Evolutionary conservation across 2,113 vertebrate genomes (phyloP).

Genomic region (Butastur rufipennis): DNA sequence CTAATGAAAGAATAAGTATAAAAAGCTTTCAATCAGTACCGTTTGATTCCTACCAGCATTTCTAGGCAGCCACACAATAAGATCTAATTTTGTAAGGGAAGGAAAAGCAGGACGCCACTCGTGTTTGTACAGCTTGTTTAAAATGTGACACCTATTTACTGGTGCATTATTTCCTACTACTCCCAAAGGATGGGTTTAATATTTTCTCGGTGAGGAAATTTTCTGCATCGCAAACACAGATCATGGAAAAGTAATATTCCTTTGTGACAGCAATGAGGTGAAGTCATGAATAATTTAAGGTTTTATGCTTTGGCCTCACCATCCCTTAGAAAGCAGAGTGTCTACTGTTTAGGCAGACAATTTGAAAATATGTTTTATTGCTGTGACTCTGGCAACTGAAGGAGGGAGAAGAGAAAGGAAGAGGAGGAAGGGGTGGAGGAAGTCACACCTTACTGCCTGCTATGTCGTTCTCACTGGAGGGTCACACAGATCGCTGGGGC

Average conservation of each 20-base stretch:
- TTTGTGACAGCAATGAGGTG: slow-evolving; percentile 7
- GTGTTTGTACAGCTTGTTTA: not conserved
- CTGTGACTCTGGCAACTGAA: not conserved
- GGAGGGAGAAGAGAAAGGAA: not conserved
- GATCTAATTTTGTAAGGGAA: not conserved
- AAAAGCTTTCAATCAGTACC: not conserved
- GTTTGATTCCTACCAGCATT: not conserved
- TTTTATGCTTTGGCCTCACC: slow-evolving; percentile 12
- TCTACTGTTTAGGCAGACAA: not conserved
- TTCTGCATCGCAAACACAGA: slow-evolving; percentile 6
- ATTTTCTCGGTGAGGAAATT: not conserved
- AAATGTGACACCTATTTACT: slow-evolving; percentile 29
- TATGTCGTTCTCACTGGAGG: not conserved
- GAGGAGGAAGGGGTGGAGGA: not conserved
- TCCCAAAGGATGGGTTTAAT: not conserved
- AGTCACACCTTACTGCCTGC: not conserved
- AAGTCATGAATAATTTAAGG: slow-evolving; percentile 51
- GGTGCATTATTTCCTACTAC: not conserved
- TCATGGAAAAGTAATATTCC: slow-evolving; percentile 35
- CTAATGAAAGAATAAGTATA: not conserved
- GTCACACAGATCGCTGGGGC: not conserved
- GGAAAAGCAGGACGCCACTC: not conserved
- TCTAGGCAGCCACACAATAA: not conserved
- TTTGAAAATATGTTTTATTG: not conserved
- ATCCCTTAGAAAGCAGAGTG: not conserved